Evolutionary conservation across 2,888 invertebrate genomes (phyloP).

Genomic region (Acrobasis consociella): DNA sequence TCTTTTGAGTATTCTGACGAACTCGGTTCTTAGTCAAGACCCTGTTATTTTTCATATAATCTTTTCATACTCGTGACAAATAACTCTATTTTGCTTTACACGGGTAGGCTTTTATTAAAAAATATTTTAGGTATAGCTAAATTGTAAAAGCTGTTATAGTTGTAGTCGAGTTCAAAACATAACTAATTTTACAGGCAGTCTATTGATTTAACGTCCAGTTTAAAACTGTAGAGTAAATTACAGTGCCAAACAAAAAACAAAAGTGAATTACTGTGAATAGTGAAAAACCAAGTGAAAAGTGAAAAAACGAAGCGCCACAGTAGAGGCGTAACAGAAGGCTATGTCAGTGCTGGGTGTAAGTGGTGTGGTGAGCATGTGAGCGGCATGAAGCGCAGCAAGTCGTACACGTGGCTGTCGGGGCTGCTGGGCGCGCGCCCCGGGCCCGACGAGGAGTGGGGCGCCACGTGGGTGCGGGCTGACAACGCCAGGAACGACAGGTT

Average conservation of each 20-base stretch:
- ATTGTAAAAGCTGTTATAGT: too few relatives aligned
- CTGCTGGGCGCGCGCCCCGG: constrained; percentile 60
- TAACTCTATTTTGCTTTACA: neutral
- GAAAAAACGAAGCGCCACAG: constrained; percentile 3
- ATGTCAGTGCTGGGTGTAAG: constrained; percentile 38
- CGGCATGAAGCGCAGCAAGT: constrained; percentile 74
- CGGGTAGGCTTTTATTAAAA: too few relatives aligned
- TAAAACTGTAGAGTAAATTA: neutral
- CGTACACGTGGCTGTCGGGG: constrained; percentile 77
- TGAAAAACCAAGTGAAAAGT: neutral
- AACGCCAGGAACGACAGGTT: constrained; percentile 66
- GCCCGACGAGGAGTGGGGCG: constrained; percentile 68
- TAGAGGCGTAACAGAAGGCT: constrained; percentile 14
- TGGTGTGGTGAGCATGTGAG: constrained; percentile 27
- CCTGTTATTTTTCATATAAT: neutral
- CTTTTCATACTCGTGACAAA: neutral
- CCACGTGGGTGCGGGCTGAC: constrained; percentile 67
- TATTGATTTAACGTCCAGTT: neutral
- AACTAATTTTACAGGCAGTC: too few relatives aligned
- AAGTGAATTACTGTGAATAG: constrained; percentile 5
- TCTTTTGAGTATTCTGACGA: constrained; percentile 5
- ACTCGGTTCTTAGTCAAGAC: neutral
- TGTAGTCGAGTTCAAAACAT: too few relatives aligned
- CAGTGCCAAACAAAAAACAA: neutral
- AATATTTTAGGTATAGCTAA: too few relatives aligned